Conservation (phyloP, 2,113 vertebrate species). For the Rhizomys pruinosus region DNA sequence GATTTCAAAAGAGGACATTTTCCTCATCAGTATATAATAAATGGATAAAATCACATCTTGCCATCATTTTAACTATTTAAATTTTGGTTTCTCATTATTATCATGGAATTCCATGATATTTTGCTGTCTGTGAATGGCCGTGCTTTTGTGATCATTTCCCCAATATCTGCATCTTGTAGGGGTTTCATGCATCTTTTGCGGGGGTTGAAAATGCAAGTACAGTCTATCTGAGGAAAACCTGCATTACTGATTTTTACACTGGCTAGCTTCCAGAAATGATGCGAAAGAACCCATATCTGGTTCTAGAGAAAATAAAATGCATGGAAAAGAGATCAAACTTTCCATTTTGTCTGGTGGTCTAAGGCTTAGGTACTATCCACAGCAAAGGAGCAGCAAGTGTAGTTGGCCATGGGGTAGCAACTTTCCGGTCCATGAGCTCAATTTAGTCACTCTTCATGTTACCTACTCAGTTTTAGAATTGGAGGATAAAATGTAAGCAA, state of each 20-base stretch:
- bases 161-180: not conserved
- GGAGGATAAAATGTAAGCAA: not conserved
- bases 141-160: not conserved
- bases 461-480: not conserved
- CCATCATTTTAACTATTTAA: not conserved
- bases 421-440: not conserved
- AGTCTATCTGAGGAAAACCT: not conserved
- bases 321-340: not conserved
- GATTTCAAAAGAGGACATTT: not conserved
- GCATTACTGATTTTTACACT: not conserved
- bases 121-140: not conserved
- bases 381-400: not conserved
- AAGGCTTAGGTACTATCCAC: not conserved
- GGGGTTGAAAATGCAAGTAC: not conserved
- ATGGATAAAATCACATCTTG: not conserved
- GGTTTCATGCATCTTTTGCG: not conserved
- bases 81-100: not conserved
- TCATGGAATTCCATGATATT: not conserved
- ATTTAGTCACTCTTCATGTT: not conserved
- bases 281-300: not conserved
- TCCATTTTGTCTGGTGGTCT: not conserved
- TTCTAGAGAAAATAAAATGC: not conserved
- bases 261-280: not conserved
- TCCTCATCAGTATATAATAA: not conserved
- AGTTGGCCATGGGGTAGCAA: not conserved